A percentile compares a stretch with the other conserved stretches of the same genome.
Conservation (phyloP, 2,888 invertebrate genomes). For the Stictocephala bisonia region DNA sequence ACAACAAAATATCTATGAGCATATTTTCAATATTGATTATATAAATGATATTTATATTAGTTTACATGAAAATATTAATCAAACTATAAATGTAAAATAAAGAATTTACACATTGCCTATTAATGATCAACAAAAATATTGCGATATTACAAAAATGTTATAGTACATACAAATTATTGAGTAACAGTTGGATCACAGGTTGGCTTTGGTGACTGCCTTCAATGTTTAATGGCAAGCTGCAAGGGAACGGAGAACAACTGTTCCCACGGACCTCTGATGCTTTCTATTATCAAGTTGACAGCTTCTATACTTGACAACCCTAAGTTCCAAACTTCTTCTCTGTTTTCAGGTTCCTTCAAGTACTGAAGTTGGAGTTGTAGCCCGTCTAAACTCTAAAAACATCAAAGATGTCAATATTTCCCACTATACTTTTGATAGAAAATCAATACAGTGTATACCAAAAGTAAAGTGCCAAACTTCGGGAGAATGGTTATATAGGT, state of each 20-base stretch:
- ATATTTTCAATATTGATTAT: no score
- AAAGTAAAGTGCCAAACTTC: no score
- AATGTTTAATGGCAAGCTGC: constrained; percentile 61
- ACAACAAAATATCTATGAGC: no score
- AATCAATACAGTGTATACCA: no score
- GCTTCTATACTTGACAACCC: constrained; percentile 73
- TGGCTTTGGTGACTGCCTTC: constrained; percentile 9
- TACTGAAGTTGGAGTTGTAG: constrained; percentile 66
- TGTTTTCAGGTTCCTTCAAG: constrained; percentile 66
- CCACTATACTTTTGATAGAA: not conserved
- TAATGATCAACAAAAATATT: not conserved
- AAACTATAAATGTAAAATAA: no score
- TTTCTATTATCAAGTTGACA: constrained; percentile 74
- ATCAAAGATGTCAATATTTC: constrained; percentile 7
- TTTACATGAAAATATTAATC: no score
- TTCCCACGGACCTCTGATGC: constrained; percentile 72
- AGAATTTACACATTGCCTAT: not conserved
- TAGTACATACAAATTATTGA: not conserved
- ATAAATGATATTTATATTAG: no score
- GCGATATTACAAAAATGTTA: not conserved
- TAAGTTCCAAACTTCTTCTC: constrained; percentile 58
- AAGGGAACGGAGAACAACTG: constrained; percentile 69
- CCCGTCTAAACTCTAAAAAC: constrained; percentile 61
- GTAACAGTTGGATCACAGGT: constrained; percentile 4
- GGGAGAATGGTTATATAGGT: no score